Percentiles rank a stretch among this genome's conserved stretches.
phyloP scores from a whole-genome alignment of 92 coral and sea anemone species.

The Palythoa heliodiscus region DNA sequence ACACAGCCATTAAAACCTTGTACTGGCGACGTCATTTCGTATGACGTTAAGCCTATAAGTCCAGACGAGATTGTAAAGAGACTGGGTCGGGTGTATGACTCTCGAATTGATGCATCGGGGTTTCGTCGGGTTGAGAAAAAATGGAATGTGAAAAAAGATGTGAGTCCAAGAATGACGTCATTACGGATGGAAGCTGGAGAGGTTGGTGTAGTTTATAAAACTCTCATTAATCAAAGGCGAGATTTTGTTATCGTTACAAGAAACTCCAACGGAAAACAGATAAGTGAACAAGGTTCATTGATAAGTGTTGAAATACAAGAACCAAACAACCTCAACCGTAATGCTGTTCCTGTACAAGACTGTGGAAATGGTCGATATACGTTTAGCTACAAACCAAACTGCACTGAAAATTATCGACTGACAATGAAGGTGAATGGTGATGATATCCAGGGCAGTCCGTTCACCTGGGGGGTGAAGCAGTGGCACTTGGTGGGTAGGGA shows the following conservation, averaged over 20 bases:
- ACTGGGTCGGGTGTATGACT: neutral
- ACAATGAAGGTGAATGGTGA: neutral
- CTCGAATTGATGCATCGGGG: neutral
- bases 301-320: constrained; percentile 10
- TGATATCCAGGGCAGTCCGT: too few relatives aligned
- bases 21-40: too few relatives aligned
- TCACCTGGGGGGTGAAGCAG: constrained; percentile 13
- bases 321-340: neutral
- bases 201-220: neutral
- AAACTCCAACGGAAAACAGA: neutral
- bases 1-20: too few relatives aligned
- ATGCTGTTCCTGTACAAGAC: constrained; percentile 35
- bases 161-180: neutral
- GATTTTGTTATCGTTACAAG: constrained; percentile 29
- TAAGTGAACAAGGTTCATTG: neutral
- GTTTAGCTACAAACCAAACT: constrained; percentile 24
- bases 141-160: neutral
- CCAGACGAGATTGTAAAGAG: too few relatives aligned
- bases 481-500: constrained; percentile 11
- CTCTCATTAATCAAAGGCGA: constrained; percentile 1
- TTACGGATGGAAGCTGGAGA: neutral
- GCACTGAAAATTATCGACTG: constrained; percentile 4
- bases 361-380: neutral
- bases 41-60: too few relatives aligned
- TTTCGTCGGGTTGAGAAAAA: neutral